Conservation (phyloP, 2,113 vertebrate genomes). For the Rousettus leschenaultii region DNA sequence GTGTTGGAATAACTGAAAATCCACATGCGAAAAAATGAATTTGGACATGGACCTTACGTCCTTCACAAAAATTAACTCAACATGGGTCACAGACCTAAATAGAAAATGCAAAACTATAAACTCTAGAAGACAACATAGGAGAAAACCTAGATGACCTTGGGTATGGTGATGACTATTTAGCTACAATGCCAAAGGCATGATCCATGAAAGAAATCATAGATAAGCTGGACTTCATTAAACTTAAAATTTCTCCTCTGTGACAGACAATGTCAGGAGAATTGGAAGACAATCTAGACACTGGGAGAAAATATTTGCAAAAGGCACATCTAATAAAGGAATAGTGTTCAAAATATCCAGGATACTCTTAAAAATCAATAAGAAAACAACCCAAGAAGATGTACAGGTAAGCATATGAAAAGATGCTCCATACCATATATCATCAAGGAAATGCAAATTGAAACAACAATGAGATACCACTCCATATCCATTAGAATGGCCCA, state of each 20-base stretch:
- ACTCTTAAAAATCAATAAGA: neutral
- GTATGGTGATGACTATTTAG: neutral
- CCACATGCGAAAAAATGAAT: neutral
- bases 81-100: neutral
- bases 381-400: neutral
- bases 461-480: neutral
- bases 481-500: neutral
- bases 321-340: neutral
- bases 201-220: neutral
- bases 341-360: neutral
- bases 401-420: neutral
- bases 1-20: neutral
- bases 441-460: neutral
- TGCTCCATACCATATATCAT: neutral
- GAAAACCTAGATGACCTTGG: neutral
- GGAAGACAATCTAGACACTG: neutral
- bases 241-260: neutral
- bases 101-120: neutral
- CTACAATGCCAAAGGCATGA: neutral
- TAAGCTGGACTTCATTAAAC: neutral
- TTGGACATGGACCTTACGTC: neutral
- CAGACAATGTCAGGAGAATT: neutral
- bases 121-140: neutral
- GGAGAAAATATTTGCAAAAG: neutral
- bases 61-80: neutral